phyloP scores from a whole-genome alignment of 2,113 vertebrate genomes.

The Sceloporus tristichus region DNA sequence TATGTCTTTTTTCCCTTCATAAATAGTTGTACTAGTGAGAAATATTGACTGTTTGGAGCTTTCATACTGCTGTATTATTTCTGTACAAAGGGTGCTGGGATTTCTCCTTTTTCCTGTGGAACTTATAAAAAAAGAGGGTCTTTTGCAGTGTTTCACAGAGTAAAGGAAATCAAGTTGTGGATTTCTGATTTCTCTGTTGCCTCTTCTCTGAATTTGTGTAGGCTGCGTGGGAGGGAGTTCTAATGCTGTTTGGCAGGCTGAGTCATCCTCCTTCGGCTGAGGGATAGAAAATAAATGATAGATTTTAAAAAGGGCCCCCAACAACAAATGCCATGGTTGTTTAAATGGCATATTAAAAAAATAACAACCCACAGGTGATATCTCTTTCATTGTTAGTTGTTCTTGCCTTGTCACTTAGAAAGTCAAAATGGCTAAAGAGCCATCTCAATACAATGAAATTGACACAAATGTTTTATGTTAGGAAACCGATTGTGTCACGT shows the following conservation, averaged over 20 bases:
- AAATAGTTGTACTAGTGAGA: fast-evolving
- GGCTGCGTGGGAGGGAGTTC: conserved; percentile 28
- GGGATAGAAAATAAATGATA: conserved; percentile 24
- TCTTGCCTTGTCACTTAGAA: conserved; percentile 17
- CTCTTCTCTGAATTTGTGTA: conserved; percentile 25
- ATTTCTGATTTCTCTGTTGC: not conserved
- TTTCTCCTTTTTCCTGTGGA: not conserved
- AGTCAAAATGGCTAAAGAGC: not conserved
- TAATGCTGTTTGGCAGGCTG: conserved; percentile 21
- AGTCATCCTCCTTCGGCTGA: conserved; percentile 43
- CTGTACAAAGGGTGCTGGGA: fast-evolving
- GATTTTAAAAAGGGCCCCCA: not conserved
- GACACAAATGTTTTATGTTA: not conserved
- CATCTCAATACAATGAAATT: not conserved
- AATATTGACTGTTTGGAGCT: not conserved
- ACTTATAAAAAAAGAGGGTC: not conserved
- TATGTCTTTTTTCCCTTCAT: not conserved
- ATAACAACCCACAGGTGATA: not conserved
- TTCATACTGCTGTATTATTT: not conserved
- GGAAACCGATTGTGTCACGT: not conserved
- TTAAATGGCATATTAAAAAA: not conserved
- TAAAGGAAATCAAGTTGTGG: not conserved
- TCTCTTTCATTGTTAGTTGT: not conserved
- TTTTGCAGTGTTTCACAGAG: not conserved
- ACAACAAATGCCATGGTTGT: conserved; percentile 1